Evolutionary conservation across 2,888 invertebrate species (phyloP), one percentile per base, ranked within the genome.

Genomic region (Drosophila neutralis): DNA sequence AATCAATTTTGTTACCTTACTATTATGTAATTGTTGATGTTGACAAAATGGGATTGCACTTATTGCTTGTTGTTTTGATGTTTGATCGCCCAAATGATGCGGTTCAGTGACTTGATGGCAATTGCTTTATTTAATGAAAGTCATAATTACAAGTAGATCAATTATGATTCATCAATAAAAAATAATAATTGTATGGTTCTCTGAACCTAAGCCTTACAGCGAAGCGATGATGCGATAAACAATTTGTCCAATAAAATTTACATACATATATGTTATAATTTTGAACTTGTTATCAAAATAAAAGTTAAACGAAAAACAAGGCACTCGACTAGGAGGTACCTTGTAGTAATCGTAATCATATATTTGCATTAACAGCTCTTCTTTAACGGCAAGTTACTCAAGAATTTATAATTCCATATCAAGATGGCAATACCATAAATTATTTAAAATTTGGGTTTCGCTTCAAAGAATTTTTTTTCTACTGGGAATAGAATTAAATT

Each of bases 1-100:
- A 73, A 63, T 75, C 59, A 66, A 54, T n/a, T 48, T 36, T 56
- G 48, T 42, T 48, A 57, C 49, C 67, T 70, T 70, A 27, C 42
- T 40, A 56, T 73, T n/a, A 40, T 49, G 45, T 54, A 59, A 73
- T 74, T 78, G 49, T 38, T 45, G 42, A 54, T 53, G 42, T 53
- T 40, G 49, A 66, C 58, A 59, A 62, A 52, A 10, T 38, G 27
- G 35, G n/a, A 56, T 51, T 70, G 57, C 15, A 27, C n/a, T 49
- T 63, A 36, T 60, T 45, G 48, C 36, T 58, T 36, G 24, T 27
- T 40, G 56, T 18, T 51, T 31, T 18, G 4, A 7, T 29, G 21
- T 49, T 52, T 56, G 42, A 51, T 59, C 21, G 51, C 3, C 36
- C 29, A 52, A 63, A 58, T 51, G 42, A 48, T 64, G 53, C 59